A percentile compares a stretch with the other conserved stretches of the same genome.
These are phyloP conservation scores for Pelosia muscerda DNA, from an alignment of 2,888 invertebrate species.

Conservation along the genomic window DNA sequence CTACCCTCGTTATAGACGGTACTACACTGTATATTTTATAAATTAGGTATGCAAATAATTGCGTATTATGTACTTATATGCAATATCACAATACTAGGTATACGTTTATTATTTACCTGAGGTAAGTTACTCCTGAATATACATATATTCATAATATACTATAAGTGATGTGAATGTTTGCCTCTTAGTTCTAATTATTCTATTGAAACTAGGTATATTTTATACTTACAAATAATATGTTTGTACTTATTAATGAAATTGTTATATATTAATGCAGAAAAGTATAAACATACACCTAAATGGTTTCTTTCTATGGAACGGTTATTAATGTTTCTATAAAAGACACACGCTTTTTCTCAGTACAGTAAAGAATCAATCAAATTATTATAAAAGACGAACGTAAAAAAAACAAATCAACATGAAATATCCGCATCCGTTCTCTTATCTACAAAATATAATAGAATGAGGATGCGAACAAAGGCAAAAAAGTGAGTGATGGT, in stretches of 20 bases:
- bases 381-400: slow-evolving; percentile 29
- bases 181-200: too few relatives aligned
- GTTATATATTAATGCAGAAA: not conserved
- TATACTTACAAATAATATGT: too few relatives aligned
- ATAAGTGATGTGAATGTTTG: too few relatives aligned
- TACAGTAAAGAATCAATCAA: slow-evolving; percentile 22
- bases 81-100: too few relatives aligned
- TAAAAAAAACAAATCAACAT: slow-evolving; percentile 40
- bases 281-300: not conserved
- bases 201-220: too few relatives aligned
- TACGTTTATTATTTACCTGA: too few relatives aligned
- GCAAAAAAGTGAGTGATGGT: slow-evolving; percentile 67
- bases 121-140: too few relatives aligned
- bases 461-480: slow-evolving; percentile 44
- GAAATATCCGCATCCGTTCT: slow-evolving; percentile 41
- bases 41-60: too few relatives aligned
- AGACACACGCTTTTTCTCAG: slow-evolving; percentile 6
- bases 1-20: too few relatives aligned
- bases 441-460: slow-evolving; percentile 46
- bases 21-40: too few relatives aligned
- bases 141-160: too few relatives aligned
- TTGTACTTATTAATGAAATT: not conserved
- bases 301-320: not conserved
- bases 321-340: not conserved
- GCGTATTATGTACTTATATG: too few relatives aligned